Evolutionary conservation across 2,113 vertebrate species (phyloP).

Genomic region (Phrynocephalus versicolor): DNA sequence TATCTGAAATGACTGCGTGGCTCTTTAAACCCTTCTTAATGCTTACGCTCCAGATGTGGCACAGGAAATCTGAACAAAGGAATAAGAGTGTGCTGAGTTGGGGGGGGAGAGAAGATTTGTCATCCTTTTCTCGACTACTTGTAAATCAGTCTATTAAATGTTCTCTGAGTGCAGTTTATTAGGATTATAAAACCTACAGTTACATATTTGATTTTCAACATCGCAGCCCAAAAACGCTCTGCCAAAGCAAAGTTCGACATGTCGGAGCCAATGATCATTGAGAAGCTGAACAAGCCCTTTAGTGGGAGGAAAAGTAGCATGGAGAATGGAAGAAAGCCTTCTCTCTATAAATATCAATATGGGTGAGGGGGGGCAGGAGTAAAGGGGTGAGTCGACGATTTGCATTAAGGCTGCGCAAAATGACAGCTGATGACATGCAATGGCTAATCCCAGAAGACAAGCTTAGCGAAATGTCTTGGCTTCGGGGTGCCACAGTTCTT

Average conservation of each 20-base stretch:
- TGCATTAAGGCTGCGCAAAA: slow-evolving; percentile 16
- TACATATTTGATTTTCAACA: slow-evolving; percentile 43
- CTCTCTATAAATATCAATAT: slow-evolving; percentile 8
- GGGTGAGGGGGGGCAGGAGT: not conserved
- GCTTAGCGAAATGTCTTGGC: slow-evolving; percentile 20
- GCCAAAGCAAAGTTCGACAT: slow-evolving; percentile 39
- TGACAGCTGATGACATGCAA: slow-evolving; percentile 2
- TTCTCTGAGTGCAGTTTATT: slow-evolving; percentile 54
- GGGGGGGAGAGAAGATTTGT: not conserved
- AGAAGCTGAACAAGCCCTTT: slow-evolving; percentile 15
- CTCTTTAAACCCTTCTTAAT: slow-evolving; percentile 42
- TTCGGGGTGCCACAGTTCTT: slow-evolving; percentile 26
- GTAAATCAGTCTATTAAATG: slow-evolving; percentile 56
- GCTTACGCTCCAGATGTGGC: slow-evolving; percentile 44
- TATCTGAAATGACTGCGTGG: slow-evolving; percentile 6
- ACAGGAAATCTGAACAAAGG: slow-evolving; percentile 43
- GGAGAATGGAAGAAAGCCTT: slow-evolving; percentile 12
- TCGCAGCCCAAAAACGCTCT: slow-evolving; percentile 35
- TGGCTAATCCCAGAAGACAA: slow-evolving; percentile 34
- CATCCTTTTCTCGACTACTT: slow-evolving; percentile 53
- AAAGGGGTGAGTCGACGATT: not conserved
- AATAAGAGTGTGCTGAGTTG: not conserved
- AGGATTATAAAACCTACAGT: slow-evolving; percentile 37
- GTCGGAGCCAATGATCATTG: slow-evolving; percentile 38
- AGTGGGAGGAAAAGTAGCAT: too few species aligned